phyloP scores from a whole-genome alignment of 2,888 invertebrate genomes.

The Drosophila bunnanda region DNA sequence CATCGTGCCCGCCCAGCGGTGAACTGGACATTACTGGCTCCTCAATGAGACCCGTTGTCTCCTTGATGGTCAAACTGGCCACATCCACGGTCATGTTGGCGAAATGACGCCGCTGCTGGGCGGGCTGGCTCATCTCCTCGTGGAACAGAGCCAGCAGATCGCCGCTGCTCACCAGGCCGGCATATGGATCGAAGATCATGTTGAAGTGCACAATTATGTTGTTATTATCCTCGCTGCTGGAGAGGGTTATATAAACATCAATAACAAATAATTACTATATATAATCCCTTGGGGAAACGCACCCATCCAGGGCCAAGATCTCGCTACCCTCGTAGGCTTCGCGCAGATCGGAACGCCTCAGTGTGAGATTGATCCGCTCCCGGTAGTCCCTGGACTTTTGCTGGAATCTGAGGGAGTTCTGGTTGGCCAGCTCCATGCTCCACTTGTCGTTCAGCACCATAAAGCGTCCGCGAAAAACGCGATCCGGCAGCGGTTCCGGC shows the following conservation, averaged over 20 bases:
- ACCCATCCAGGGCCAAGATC: conserved; percentile 94
- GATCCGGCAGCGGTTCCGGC: conserved; percentile 89
- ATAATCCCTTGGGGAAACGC: conserved; percentile 72
- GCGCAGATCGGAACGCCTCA: conserved; percentile 90
- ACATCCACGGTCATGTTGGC: conserved; percentile 88
- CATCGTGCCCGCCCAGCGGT: conserved; percentile 83
- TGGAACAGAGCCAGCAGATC: conserved; percentile 89
- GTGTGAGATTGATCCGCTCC: conserved; percentile 90
- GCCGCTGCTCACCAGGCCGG: conserved; percentile 88
- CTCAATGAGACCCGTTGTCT: conserved; percentile 83
- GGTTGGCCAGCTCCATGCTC: conserved; percentile 88
- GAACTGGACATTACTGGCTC: conserved; percentile 84
- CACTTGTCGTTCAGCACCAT: conserved; percentile 90
- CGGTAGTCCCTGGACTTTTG: conserved; percentile 90
- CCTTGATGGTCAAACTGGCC: conserved; percentile 88
- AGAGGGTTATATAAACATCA: background rate
- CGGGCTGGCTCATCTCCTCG: conserved; percentile 87
- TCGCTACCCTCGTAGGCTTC: conserved; percentile 92
- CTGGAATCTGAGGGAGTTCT: conserved; percentile 89
- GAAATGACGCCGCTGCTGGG: conserved; percentile 87
- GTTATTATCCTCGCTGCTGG: conserved; percentile 87
- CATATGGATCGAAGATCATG: conserved; percentile 92
- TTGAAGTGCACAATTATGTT: conserved; percentile 94
- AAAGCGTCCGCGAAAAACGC: conserved; percentile 93
- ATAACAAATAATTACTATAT: background rate